A percentile compares a stretch with the other conserved stretches of the same genome.
Conservation (phyloP, 2,797 vertebrate genomes). For the Cichlasoma orientale region DNA sequence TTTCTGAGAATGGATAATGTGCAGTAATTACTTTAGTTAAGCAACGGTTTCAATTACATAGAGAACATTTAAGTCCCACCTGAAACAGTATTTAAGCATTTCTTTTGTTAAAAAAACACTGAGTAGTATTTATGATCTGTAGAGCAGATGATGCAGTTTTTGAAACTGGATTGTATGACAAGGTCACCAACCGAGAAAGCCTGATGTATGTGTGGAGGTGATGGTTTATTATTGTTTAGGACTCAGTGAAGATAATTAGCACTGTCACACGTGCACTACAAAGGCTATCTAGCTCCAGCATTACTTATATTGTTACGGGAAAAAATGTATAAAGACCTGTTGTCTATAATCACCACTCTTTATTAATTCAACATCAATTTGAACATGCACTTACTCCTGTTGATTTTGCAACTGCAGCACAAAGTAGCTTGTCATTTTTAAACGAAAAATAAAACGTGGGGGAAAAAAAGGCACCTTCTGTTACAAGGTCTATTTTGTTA, state of each 20-base stretch:
- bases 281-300: conserved; percentile 20
- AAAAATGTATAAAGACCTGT: conserved; percentile 46
- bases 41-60: conserved; percentile 50
- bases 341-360: conserved; percentile 38
- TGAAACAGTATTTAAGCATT: conserved; percentile 43
- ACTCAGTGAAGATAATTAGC: conserved; percentile 42
- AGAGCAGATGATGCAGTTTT: conserved; percentile 17
- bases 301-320: conserved; percentile 29
- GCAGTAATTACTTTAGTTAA: conserved; percentile 50
- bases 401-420: conserved; percentile 13
- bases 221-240: conserved; percentile 46
- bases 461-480: conserved; percentile 38
- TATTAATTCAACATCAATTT: conserved; percentile 56
- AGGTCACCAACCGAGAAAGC: conserved; percentile 36
- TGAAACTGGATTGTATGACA: conserved; percentile 19
- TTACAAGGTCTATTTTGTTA: conserved; percentile 59
- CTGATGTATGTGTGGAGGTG: conserved; percentile 26
- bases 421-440: conserved; percentile 40
- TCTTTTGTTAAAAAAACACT: conserved; percentile 28
- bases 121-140: conserved; percentile 23
- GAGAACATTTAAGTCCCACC: conserved; percentile 20
- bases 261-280: conserved; percentile 17
- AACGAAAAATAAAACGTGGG: neutral
- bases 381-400: conserved; percentile 8
- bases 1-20: conserved; percentile 47